Percentiles rank a stretch among this genome's conserved stretches.
Conservation (phyloP, 2,888 invertebrate species). For the Campoletis raptor region DNA sequence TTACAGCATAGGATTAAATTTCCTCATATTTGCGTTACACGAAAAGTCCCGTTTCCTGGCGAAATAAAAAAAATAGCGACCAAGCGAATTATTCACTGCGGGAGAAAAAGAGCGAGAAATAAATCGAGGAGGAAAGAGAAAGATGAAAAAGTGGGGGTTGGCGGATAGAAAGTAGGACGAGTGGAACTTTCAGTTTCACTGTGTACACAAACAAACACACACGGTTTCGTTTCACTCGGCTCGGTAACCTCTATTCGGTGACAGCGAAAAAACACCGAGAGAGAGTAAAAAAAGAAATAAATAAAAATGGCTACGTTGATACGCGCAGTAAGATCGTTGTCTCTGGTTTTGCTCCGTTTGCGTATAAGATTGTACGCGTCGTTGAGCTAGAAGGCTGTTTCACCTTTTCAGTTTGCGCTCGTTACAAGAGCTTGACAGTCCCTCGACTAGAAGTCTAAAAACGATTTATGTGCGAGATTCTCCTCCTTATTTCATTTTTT, state of each 20-base stretch:
- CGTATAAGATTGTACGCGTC: conserved; percentile 34
- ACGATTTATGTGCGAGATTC: conserved; percentile 61
- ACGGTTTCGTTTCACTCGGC: conserved; percentile 69
- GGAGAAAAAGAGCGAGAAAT: conserved; percentile 34
- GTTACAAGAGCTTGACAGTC: conserved; percentile 53
- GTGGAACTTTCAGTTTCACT: conserved; percentile 82
- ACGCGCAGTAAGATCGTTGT: conserved; percentile 55
- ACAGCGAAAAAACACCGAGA: conserved; percentile 29
- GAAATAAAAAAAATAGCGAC: conserved; percentile 39
- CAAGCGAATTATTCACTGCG: conserved; percentile 67
- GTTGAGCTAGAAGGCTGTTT: conserved; percentile 45
- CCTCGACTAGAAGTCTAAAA: conserved; percentile 29
- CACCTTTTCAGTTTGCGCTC: conserved; percentile 66
- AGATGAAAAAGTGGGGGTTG: conserved; percentile 55
- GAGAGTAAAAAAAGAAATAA: conserved; percentile 30
- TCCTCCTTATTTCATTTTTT: not conserved
- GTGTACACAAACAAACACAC: conserved; percentile 54
- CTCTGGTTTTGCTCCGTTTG: conserved; percentile 49
- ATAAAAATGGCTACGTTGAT: conserved; percentile 43
- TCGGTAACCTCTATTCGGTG: conserved; percentile 66
- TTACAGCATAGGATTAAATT: conserved; percentile 19
- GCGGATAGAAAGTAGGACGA: conserved; percentile 82
- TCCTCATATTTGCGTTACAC: conserved; percentile 23
- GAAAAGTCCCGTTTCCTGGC: conserved; percentile 54
- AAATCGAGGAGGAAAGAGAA: conserved; percentile 24